phyloP scores from a whole-genome alignment of 2,113 vertebrate species.

The pig (Sus scrofa) region T2T-Sscrofa CM000812.6:191664001-191664500 shows the following conservation, averaged over 20 bases:
- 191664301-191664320: not conserved
- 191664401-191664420: not conserved
- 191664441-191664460: not conserved
- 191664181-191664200: conserved; percentile 43
- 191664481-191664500: not conserved
- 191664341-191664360: not conserved
- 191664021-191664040: not conserved
- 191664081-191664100: conserved; percentile 61
- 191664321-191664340: not conserved
- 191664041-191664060: not conserved
- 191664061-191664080: not conserved
- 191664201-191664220: not conserved
- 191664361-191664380: not conserved
- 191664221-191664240: not conserved
- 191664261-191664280: not conserved
- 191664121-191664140: conserved; percentile 68
- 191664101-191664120: not conserved
- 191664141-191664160: conserved; percentile 37
- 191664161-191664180: not conserved
- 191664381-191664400: not conserved
- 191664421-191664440: not conserved
- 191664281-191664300: not conserved
- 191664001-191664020: not conserved
- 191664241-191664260: not conserved
- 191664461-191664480: not conserved